Evolutionary conservation across 1,140 invertebrate genomes (phyloP).

Genomic region (Pararge aegeria): DNA sequence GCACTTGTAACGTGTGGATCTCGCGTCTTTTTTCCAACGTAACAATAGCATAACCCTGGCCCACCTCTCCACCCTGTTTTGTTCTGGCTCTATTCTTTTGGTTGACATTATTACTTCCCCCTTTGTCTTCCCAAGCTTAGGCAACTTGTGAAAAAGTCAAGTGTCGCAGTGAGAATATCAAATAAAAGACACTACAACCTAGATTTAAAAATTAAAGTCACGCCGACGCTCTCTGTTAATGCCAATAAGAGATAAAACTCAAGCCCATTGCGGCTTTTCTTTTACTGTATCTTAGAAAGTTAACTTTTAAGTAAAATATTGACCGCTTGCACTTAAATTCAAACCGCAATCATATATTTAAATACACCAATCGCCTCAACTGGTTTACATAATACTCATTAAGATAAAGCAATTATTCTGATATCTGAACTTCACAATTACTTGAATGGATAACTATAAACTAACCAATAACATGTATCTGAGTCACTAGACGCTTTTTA

Average conservation of each 20-base stretch:
- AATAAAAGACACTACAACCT: constrained; percentile 32
- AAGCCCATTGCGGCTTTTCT: constrained; percentile 42
- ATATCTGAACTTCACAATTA: too few species aligned
- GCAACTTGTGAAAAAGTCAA: constrained; percentile 43
- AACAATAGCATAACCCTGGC: constrained; percentile 54
- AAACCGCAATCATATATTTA: too few species aligned
- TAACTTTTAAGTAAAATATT: too few species aligned
- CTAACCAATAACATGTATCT: too few species aligned
- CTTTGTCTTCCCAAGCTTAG: constrained; percentile 48
- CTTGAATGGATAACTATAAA: too few species aligned
- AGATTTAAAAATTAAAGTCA: constrained; percentile 34
- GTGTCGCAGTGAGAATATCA: constrained; percentile 31
- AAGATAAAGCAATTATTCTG: too few species aligned
- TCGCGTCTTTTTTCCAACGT: constrained; percentile 13
- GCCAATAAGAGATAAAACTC: constrained; percentile 42
- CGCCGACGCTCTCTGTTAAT: constrained; percentile 15
- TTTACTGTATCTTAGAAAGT: constrained; percentile 36
- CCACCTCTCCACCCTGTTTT: constrained; percentile 58
- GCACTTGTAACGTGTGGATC: constrained; percentile 6
- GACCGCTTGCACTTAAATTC: constrained; percentile 55
- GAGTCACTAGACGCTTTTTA: too few species aligned
- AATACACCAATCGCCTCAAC: too few species aligned
- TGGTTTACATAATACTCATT: too few species aligned
- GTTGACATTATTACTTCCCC: constrained; percentile 59
- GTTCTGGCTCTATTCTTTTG: constrained; percentile 59